Evolutionary conservation across 1,140 invertebrate genomes (phyloP), one percentile per base, ranked within the genome.

Genomic region (Cylas formicarius): DNA sequence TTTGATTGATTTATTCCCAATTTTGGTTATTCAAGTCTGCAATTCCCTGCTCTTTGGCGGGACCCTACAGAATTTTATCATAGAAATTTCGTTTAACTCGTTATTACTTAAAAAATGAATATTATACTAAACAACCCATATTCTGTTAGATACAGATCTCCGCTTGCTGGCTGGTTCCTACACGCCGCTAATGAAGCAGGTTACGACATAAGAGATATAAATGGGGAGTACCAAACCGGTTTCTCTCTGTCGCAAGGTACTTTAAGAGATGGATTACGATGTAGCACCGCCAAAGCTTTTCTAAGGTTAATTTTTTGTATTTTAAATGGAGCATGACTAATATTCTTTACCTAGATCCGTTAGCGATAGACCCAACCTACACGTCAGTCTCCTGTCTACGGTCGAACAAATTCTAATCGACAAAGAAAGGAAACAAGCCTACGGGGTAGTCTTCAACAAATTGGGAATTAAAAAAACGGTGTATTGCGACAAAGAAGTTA

Each of bases 281-380:
- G 87, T 63, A 90, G 85, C 50, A 79, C 85, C 2, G 77, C 86
- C 2, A 85, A 85, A 65, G 88, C 80, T 0, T 94, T 85, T 61
- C 63, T 94, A 3, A 48, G 46, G 46, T 44, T 35, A 33, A 37
- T 5, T 37, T 21, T 37, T 35, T 35, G 21, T 18, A 4, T 8
- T 8, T 35, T 19, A 4, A 19, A 14, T 35, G 4, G 8, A 16
- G 18, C 18, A 10, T 7, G 17, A 14, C n/a, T 33, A 3, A 8
- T 36, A 21, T 21, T 3, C 26, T 21, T 29, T 28, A 8, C 16
- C n/a, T n/a, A 69, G 83, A 36, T 78, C 87, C 0, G 75, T 73
- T 6, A 68, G 72, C 24, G 71, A 79, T 41, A 71, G 88, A 21
- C 60, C 65, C 13, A 94, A 93, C 64, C 67, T 93, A 6, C 79